A percentile compares a stretch with the other conserved stretches of the same genome.
phyloP scores from a whole-genome alignment of 2,113 vertebrate genomes.

The Carollia perspicillata region DNA sequence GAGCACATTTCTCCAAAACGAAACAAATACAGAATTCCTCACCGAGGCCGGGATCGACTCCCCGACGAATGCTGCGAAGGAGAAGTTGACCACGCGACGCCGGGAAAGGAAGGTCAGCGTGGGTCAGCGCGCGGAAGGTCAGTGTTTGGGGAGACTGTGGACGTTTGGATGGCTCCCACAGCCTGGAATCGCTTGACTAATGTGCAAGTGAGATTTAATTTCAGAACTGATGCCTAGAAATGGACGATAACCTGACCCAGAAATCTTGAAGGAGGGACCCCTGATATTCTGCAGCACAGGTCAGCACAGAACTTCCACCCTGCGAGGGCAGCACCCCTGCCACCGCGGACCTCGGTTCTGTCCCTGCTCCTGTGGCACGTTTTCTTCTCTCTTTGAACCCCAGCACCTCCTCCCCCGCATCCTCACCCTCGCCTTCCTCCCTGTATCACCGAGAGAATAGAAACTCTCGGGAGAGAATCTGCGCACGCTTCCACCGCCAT shows the following conservation, averaged over 20 bases:
- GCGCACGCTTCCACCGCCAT: rapidly evolving
- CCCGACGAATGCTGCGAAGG: neutral
- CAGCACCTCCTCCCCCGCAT: neutral
- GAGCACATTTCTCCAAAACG: neutral
- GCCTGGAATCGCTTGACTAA: neutral
- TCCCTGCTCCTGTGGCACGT: neutral
- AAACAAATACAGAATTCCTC: neutral
- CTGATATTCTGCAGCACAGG: neutral
- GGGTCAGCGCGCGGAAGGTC: neutral
- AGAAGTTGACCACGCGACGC: neutral
- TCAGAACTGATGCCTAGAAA: neutral
- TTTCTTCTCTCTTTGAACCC: neutral
- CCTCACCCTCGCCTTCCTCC: neutral
- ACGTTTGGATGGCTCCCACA: neutral
- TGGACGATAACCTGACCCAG: neutral
- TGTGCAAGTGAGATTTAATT: neutral
- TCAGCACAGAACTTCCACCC: neutral
- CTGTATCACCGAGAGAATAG: neutral
- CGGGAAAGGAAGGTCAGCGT: neutral
- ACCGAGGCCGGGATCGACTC: neutral
- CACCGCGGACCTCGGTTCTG: neutral
- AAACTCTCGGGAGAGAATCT: neutral
- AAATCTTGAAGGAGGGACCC: neutral
- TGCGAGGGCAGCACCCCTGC: rapidly evolving
- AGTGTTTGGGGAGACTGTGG: neutral